phyloP scores from a whole-genome alignment of 2,888 invertebrate genomes.

The Lochmaea crataegi region DNA sequence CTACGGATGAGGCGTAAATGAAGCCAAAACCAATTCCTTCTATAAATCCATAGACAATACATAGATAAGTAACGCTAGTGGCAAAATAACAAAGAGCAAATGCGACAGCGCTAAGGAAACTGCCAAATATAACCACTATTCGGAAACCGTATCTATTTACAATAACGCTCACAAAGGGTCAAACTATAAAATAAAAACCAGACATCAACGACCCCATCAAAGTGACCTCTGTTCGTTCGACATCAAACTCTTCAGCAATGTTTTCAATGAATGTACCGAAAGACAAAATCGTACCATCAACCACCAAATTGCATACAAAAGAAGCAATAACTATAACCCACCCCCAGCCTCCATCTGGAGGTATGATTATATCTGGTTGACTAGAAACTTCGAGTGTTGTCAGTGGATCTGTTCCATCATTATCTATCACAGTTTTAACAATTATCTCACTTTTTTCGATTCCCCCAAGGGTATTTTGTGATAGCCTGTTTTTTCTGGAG shows the following conservation, averaged over 20 bases:
- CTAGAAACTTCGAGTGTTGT: conserved; percentile 35
- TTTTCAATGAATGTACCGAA: conserved; percentile 80
- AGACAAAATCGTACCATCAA: conserved; percentile 95
- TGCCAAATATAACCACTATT: conserved; percentile 86
- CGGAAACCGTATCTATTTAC: conserved; percentile 95
- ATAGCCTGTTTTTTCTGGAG: conserved; percentile 26
- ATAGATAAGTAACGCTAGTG: conserved; percentile 70
- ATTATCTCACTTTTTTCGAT: conserved; percentile 12
- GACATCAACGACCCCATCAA: conserved; percentile 84
- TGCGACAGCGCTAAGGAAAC: conserved; percentile 70
- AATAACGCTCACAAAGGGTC: conserved; percentile 93
- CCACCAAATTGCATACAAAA: conserved; percentile 91
- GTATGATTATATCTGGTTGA: conserved; percentile 69
- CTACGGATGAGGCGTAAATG: conserved; percentile 95
- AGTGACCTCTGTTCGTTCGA: conserved; percentile 77
- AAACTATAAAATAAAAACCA: conserved; percentile 91
- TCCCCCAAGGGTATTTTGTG: conserved; percentile 17
- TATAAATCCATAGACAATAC: conserved; percentile 83
- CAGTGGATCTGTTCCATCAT: conserved; percentile 23
- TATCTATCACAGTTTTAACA: conserved; percentile 17
- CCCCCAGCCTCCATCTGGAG: conserved; percentile 97
- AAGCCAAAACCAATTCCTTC: conserved; percentile 95
- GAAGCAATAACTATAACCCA: conserved; percentile 93
- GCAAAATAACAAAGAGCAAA: conserved; percentile 62
- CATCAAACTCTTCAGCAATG: conserved; percentile 76